Percentiles rank a stretch among this genome's conserved stretches.
These are phyloP conservation scores for Stichodactyla mertensii DNA, from an alignment of 64 coral and sea anemone genomes.

Conservation along the genomic window DNA sequence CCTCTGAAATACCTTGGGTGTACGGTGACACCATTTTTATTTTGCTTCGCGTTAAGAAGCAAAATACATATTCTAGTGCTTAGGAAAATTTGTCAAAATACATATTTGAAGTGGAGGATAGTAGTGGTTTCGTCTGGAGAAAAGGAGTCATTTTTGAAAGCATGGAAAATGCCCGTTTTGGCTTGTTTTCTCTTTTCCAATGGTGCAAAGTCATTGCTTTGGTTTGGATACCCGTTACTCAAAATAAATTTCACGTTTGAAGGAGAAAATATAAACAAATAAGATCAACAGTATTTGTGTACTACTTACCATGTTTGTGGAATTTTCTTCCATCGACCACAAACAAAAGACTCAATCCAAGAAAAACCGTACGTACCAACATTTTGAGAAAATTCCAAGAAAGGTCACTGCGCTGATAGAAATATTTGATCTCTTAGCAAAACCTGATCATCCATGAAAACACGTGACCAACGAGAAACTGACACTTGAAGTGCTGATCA, in stretches of 20 bases:
- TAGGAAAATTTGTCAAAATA: background rate
- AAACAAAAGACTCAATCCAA: background rate
- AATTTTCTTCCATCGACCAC: background rate
- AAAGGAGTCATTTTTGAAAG: too few species aligned
- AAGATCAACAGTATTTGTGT: background rate
- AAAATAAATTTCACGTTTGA: background rate
- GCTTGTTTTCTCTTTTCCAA: background rate
- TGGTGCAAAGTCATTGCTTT: background rate
- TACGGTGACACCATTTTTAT: background rate
- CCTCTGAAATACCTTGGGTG: too few species aligned
- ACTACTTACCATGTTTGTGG: slow-evolving; percentile 2
- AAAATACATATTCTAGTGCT: background rate
- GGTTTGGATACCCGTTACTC: too few species aligned
- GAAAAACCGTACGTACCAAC: background rate
- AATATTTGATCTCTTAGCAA: background rate
- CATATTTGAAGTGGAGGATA: background rate
- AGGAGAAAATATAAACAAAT: background rate
- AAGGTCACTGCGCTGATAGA: background rate
- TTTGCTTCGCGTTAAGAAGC: background rate
- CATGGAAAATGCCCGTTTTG: background rate
- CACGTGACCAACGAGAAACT: background rate
- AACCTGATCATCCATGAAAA: background rate
- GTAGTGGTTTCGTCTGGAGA: too few species aligned
- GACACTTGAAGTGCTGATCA: background rate
- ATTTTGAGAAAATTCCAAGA: background rate